Percentiles rank a stretch among this genome's conserved stretches.
Evolutionary conservation across 2,797 vertebrate genomes (phyloP).

Genomic region (Dendrocincla tyrannina): DNA sequence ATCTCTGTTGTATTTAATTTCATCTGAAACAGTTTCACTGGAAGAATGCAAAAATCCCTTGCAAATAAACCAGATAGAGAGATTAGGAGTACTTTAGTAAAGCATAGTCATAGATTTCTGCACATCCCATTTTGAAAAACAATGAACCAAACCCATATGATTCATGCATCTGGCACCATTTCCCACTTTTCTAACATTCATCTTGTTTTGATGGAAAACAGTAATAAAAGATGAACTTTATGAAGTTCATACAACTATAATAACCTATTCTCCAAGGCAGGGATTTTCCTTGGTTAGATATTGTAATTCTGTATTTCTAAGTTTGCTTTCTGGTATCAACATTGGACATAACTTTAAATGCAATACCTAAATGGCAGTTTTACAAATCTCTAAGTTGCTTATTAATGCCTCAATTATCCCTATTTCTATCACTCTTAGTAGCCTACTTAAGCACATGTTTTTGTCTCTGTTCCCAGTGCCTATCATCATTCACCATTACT

Average conservation of each 20-base stretch:
- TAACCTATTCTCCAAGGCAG: not conserved
- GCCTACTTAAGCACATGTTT: rapidly evolving
- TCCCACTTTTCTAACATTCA: not conserved
- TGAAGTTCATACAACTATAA: not conserved
- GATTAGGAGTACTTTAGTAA: not conserved
- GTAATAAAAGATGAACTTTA: not conserved
- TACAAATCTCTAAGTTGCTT: not conserved
- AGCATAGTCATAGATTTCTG: not conserved
- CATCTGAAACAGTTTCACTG: not conserved
- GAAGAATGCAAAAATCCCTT: not conserved
- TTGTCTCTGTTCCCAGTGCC: not conserved
- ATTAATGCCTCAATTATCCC: not conserved
- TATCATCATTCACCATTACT: not conserved
- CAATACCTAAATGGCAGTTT: not conserved
- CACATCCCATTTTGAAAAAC: not conserved
- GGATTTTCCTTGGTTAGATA: not conserved
- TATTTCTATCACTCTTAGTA: not conserved
- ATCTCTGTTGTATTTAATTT: not conserved
- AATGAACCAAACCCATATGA: not conserved
- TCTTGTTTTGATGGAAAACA: not conserved
- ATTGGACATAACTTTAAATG: not conserved
- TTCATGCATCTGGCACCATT: not conserved
- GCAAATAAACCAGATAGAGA: not conserved
- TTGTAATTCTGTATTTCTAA: not conserved
- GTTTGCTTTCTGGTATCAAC: not conserved